Evolutionary conservation across 2,113 vertebrate species (phyloP).

Genomic region (Gallinago undulata): DNA sequence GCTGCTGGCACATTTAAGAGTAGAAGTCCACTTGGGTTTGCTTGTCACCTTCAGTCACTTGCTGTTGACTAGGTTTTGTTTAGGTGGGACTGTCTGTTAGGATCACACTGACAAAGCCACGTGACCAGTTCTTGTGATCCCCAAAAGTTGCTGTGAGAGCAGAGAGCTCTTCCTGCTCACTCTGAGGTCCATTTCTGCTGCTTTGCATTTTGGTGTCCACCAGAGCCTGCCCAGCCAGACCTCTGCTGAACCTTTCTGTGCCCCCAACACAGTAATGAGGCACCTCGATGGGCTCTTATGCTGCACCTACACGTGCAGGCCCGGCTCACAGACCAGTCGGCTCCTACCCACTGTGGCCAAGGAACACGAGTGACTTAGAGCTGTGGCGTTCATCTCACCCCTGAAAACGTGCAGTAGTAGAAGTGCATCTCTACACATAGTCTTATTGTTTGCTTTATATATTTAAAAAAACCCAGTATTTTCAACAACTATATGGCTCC

Average conservation of each 20-base stretch:
- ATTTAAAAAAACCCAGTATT: background rate
- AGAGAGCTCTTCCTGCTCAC: background rate
- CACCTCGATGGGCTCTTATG: rapidly evolving
- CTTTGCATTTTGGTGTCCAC: background rate
- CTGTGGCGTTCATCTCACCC: background rate
- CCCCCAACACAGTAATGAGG: rapidly evolving
- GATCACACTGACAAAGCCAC: background rate
- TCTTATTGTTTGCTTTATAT: background rate
- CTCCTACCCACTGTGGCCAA: too few relatives aligned
- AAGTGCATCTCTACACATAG: background rate
- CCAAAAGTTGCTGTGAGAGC: background rate
- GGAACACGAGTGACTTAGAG: background rate
- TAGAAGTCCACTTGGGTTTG: background rate
- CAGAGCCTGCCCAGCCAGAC: background rate
- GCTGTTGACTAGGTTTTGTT: background rate
- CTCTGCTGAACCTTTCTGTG: background rate
- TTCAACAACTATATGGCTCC: background rate
- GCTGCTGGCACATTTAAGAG: background rate
- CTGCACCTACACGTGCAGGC: rapidly evolving
- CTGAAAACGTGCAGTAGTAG: background rate
- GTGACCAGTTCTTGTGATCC: background rate
- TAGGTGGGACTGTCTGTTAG: background rate
- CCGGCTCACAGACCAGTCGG: background rate
- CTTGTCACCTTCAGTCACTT: background rate
- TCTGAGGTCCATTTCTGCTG: background rate